Conservation (phyloP, 2,888 invertebrate species). For the Lycaena phlaeas region DNA sequence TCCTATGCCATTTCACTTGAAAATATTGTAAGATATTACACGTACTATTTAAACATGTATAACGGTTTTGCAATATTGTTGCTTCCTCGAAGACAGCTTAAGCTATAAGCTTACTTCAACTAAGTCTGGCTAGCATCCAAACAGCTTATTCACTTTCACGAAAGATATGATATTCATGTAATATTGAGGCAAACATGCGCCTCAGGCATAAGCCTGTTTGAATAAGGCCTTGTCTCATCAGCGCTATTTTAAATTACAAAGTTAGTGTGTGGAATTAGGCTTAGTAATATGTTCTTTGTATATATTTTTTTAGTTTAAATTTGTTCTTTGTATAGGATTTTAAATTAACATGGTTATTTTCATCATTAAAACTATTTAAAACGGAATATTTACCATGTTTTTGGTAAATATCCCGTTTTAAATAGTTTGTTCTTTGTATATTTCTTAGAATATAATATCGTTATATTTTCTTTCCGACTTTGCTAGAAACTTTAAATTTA, state of each 20-base stretch:
- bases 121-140: constrained; percentile 17
- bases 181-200: constrained; percentile 11
- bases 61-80: constrained; percentile 9
- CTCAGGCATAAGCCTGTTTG: not conserved
- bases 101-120: constrained; percentile 14
- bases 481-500: no score
- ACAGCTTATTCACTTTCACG: constrained; percentile 19
- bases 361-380: no score
- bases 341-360: no score
- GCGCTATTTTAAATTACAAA: not conserved
- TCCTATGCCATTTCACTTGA: no score
- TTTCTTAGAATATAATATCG: no score
- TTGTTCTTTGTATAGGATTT: no score
- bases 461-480: no score
- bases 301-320: no score
- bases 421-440: no score
- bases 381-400: no score
- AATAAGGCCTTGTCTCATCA: not conserved
- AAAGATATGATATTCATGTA: constrained; percentile 18
- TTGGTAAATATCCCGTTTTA: no score
- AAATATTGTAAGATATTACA: no score
- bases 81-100: constrained; percentile 15
- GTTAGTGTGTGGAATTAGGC: not conserved
- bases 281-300: not conserved
- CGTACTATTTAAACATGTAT: constrained; percentile 3